Conservation (phyloP, 2,888 invertebrate genomes). For the Folsomia manolachei region DNA sequence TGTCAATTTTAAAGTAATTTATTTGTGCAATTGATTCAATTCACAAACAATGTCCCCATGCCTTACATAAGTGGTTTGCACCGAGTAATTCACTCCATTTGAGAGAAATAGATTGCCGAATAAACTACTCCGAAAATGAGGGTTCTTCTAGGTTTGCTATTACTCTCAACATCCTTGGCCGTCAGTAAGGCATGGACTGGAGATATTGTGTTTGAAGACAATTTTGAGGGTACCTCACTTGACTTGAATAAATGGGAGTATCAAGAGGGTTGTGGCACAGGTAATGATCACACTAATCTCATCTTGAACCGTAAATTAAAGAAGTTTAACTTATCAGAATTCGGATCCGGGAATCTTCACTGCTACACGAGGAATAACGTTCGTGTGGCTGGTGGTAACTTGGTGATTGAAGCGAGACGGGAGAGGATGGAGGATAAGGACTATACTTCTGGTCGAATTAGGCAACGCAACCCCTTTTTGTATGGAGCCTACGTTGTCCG, state of each 20-base stretch:
- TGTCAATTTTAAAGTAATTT: too few species aligned
- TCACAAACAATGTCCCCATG: too few species aligned
- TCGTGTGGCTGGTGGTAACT: conserved; percentile 38
- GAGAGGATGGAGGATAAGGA: conserved; percentile 39
- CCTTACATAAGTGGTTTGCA: too few species aligned
- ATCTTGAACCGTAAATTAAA: not conserved
- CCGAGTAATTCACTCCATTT: too few species aligned
- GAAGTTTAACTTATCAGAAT: conserved; percentile 27
- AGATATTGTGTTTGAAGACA: conserved; percentile 44
- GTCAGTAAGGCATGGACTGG: conserved; percentile 26
- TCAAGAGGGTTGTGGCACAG: conserved; percentile 44
- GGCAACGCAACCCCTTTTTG: conserved; percentile 30
- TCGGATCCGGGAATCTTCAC: conserved; percentile 44
- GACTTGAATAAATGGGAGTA: conserved; percentile 49
- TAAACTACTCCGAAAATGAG: too few species aligned
- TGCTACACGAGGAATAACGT: conserved; percentile 45
- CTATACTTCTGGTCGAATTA: conserved; percentile 43
- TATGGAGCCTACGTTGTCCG: conserved; percentile 48
- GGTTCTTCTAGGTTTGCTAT: not conserved
- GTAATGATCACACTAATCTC: conserved; percentile 23
- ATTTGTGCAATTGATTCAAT: too few species aligned
- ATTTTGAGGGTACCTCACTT: conserved; percentile 47
- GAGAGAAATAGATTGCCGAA: too few species aligned
- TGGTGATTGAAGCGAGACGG: conserved; percentile 37
- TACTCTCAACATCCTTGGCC: not conserved